These are phyloP conservation scores for Indicator maculatus DNA, from an alignment of 2,113 vertebrate genomes.

Conservation along the genomic window DNA sequence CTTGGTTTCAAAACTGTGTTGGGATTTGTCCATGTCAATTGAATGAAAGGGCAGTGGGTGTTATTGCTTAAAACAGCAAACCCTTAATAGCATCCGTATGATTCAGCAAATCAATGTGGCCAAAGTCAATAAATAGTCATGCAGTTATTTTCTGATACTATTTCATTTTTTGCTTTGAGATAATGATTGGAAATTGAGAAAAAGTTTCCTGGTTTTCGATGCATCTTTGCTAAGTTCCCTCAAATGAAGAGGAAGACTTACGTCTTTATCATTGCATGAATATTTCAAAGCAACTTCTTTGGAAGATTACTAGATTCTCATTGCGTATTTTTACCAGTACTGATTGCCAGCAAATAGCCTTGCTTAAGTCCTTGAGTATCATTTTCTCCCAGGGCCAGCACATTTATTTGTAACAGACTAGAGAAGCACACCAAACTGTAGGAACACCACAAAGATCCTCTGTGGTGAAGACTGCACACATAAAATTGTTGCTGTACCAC, in stretches of 20 bases:
- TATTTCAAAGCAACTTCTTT: conserved; percentile 46
- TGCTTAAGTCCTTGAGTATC: conserved; percentile 1
- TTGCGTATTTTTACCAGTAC: neutral
- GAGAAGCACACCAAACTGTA: neutral
- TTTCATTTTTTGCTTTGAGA: conserved; percentile 72
- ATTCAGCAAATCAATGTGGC: conserved; percentile 75
- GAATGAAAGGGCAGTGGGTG: conserved; percentile 54
- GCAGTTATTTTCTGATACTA: conserved; percentile 76
- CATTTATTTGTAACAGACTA: neutral
- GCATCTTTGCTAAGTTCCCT: conserved; percentile 18
- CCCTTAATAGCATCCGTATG: conserved; percentile 80
- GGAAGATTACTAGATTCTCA: conserved; percentile 16
- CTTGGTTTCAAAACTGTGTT: conserved; percentile 66
- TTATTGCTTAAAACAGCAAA: conserved; percentile 75
- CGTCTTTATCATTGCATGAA: conserved; percentile 3
- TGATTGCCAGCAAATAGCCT: neutral
- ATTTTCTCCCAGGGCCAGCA: neutral
- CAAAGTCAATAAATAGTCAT: conserved; percentile 81
- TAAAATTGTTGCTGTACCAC: neutral
- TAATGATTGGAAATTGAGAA: conserved; percentile 63
- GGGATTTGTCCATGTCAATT: conserved; percentile 70
- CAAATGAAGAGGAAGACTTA: conserved; percentile 36
- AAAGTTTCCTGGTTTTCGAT: conserved; percentile 48
- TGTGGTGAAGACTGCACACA: neutral
- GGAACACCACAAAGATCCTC: neutral